phyloP scores from a whole-genome alignment of 2,797 vertebrate genomes.

The Columba guinea region DNA sequence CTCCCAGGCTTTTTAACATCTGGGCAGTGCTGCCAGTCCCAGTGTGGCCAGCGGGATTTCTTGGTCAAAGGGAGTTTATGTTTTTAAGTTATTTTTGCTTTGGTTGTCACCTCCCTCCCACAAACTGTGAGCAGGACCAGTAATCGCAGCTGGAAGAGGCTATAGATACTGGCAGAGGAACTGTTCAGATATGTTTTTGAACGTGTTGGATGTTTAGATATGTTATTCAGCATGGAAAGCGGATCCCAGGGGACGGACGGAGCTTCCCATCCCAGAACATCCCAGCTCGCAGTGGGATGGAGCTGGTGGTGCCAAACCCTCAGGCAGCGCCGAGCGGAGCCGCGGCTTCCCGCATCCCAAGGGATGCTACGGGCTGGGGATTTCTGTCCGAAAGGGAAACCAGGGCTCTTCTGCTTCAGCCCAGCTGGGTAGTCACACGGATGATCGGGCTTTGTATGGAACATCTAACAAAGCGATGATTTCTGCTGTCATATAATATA shows the following conservation, averaged over 20 bases:
- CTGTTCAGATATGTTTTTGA: not conserved
- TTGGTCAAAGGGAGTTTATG: not conserved
- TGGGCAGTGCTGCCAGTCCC: not conserved
- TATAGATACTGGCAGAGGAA: not conserved
- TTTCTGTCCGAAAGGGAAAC: not conserved
- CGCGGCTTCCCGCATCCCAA: not conserved
- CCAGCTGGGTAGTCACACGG: fast-evolving
- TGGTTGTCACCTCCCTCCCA: not conserved
- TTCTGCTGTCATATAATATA: not conserved
- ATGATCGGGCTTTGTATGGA: not conserved
- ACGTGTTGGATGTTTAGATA: not conserved
- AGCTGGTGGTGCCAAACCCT: not conserved
- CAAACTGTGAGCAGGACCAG: not conserved
- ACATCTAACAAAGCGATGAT: not conserved
- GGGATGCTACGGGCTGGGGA: not conserved
- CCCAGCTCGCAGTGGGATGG: not conserved
- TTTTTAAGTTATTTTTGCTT: not conserved
- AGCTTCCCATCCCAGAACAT: conserved; percentile 25
- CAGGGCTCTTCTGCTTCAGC: not conserved
- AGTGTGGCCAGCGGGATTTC: not conserved
- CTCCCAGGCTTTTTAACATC: not conserved
- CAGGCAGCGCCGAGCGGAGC: not conserved
- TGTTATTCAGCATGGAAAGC: not conserved
- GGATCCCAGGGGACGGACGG: not conserved
- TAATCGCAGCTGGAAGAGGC: not conserved